Evolutionary conservation across 2,888 invertebrate species (phyloP), one percentile per base, ranked within the genome.

Genomic region (Zhuqinia jingwanae): DNA sequence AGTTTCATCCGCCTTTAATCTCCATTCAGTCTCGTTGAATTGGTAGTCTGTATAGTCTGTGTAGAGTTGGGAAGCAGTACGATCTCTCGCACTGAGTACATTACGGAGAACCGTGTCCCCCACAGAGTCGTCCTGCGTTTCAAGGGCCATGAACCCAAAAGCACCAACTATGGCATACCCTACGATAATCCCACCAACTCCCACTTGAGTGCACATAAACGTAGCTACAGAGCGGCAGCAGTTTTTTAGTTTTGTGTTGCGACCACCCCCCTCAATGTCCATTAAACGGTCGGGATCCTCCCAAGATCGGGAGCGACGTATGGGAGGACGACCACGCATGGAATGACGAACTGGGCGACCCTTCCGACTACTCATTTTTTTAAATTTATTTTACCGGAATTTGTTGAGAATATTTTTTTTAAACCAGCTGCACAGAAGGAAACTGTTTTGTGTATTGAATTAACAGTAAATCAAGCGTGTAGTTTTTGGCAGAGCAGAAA

Each of bases 151-250:
- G 92, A 97, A 97, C 68, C 95, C 95, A 20, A 96, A 94, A 0
- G 97, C 97, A 0, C 97, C 97, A 42, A 97, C 95, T 81, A 97
- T 95, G 36, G 97, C 96, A 92, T 97, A 97, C 89, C 96, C 95
- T 1, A 97, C 96, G 65, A 97, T 96, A 20, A 97, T 93, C 10
- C 96, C 97, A 82, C 97, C 97, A 47, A 97, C 97, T 90, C 97
- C 97, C 25, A 92, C 92, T 94, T 97, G 97, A 8, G 97, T 97
- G 93, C 96, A 97, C 97, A 97, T 97, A 92, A 97, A 97, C 8
- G 97, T 96, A 83, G 96, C 95, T 91, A 97, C 94, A 92, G 97
- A 97, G 60, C 97, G 94, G 91, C 96, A 96, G 92, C 96, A 97
- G 92, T 96, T 96, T 92, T 96, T 96, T 83, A 97, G 94, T 91